phyloP scores from a whole-genome alignment of 1,140 invertebrate species.

The Teleogryllus occipitalis region DNA sequence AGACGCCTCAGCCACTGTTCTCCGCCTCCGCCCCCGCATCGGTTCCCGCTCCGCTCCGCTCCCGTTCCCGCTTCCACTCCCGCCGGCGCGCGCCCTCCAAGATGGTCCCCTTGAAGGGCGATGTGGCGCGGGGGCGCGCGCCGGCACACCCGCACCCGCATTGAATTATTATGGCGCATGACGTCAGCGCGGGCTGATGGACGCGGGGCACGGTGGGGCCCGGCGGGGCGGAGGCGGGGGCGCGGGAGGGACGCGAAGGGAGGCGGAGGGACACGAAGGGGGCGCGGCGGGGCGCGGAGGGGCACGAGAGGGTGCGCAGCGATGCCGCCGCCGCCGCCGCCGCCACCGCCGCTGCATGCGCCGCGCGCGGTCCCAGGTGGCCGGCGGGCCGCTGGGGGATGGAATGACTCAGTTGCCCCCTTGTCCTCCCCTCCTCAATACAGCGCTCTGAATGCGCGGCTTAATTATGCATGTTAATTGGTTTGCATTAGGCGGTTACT shows the following conservation, averaged over 20 bases:
- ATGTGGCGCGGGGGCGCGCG: background rate
- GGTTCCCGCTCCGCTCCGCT: background rate
- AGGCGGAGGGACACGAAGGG: slow-evolving; percentile 22
- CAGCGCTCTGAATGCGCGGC: slow-evolving; percentile 27
- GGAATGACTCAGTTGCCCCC: slow-evolving; percentile 12
- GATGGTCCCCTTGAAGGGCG: slow-evolving; percentile 14
- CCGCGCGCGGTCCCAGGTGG: slow-evolving; percentile 23
- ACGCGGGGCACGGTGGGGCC: slow-evolving; percentile 30
- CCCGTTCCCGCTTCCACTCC: background rate
- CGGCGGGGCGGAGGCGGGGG: no score
- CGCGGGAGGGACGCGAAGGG: slow-evolving; percentile 34
- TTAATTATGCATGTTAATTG: slow-evolving; percentile 45
- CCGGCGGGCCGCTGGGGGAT: slow-evolving; percentile 11
- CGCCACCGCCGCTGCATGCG: background rate
- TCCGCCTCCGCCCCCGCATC: no score
- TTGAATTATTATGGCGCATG: no score
- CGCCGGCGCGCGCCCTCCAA: background rate
- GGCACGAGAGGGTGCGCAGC: slow-evolving; percentile 38
- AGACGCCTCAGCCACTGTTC: no score
- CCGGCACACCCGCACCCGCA: background rate
- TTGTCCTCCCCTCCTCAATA: slow-evolving; percentile 10
- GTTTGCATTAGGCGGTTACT: slow-evolving; percentile 30
- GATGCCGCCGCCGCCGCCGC: slow-evolving; percentile 26
- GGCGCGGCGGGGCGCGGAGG: slow-evolving; percentile 39
- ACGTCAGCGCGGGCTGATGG: no score